These are phyloP conservation scores for Scaptodrosophila lebanonensis DNA, from an alignment of 1,140 invertebrate genomes.

Conservation along the genomic window DNA sequence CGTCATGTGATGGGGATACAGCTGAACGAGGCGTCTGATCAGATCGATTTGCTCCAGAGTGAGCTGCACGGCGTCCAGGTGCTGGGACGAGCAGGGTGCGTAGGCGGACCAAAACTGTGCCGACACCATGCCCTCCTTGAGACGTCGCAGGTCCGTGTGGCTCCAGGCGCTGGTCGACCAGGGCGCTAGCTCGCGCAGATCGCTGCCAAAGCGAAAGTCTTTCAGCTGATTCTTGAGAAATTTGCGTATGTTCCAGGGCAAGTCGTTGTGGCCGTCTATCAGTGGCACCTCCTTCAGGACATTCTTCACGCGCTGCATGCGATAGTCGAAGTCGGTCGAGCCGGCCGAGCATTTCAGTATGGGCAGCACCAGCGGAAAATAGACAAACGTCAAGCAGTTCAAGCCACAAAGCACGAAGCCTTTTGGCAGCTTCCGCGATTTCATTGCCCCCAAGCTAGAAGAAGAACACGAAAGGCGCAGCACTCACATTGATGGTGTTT, in stretches of 20 bases:
- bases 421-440: conserved; percentile 75
- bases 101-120: conserved; percentile 93
- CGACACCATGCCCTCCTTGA: conserved; percentile 86
- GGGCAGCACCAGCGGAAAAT: conserved; percentile 68
- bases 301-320: conserved; percentile 79
- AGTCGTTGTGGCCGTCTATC: conserved; percentile 87
- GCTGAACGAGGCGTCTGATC: conserved; percentile 88
- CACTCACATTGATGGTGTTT: conserved; percentile 69
- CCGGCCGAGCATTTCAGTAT: conserved; percentile 61
- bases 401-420: conserved; percentile 74
- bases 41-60: conserved; percentile 92
- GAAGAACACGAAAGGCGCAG: conserved; percentile 54
- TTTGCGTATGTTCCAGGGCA: conserved; percentile 90
- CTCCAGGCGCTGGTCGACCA: conserved; percentile 88
- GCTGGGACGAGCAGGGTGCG: conserved; percentile 89
- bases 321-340: conserved; percentile 71
- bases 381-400: conserved; percentile 70
- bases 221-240: conserved; percentile 87
- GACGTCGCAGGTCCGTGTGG: conserved; percentile 86
- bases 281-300: conserved; percentile 80
- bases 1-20: conserved; percentile 87
- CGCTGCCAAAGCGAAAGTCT: conserved; percentile 84
- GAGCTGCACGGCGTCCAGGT: conserved; percentile 89
- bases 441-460: conserved; percentile 70
- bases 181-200: conserved; percentile 83